These are phyloP conservation scores for Ophthalmolycus amberensis DNA, from an alignment of 2,113 vertebrate species.

Conservation along the genomic window DNA sequence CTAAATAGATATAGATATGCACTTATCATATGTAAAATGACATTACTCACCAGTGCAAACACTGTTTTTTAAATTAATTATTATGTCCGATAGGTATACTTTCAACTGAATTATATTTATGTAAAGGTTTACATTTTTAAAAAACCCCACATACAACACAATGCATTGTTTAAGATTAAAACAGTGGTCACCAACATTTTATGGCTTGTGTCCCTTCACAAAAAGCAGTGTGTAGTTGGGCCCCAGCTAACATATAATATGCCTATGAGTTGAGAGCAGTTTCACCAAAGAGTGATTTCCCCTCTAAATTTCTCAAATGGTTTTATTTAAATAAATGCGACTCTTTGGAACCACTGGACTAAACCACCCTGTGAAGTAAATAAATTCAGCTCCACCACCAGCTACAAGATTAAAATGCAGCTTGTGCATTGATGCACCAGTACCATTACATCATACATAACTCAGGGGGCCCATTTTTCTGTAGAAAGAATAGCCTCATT, in stretches of 20 bases:
- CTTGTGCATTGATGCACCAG: background rate
- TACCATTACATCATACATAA: background rate
- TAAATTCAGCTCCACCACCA: background rate
- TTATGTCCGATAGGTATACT: background rate
- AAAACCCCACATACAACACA: background rate
- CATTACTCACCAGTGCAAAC: background rate
- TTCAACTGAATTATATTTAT: background rate
- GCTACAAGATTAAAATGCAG: background rate
- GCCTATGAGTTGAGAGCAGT: background rate
- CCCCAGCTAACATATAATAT: background rate
- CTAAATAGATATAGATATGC: background rate
- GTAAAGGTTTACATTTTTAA: background rate
- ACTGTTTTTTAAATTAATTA: background rate
- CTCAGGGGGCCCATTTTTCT: background rate
- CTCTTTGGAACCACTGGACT: background rate
- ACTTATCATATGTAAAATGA: background rate
- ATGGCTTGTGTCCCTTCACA: background rate
- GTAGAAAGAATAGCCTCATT: background rate
- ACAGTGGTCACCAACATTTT: background rate
- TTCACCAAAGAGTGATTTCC: background rate
- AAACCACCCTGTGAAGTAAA: background rate
- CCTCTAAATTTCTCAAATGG: background rate
- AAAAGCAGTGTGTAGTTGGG: background rate
- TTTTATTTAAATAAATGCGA: background rate
- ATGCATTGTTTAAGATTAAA: background rate